Evolutionary conservation across 2,113 vertebrate genomes (phyloP).

Genomic region (Grantiella picta): DNA sequence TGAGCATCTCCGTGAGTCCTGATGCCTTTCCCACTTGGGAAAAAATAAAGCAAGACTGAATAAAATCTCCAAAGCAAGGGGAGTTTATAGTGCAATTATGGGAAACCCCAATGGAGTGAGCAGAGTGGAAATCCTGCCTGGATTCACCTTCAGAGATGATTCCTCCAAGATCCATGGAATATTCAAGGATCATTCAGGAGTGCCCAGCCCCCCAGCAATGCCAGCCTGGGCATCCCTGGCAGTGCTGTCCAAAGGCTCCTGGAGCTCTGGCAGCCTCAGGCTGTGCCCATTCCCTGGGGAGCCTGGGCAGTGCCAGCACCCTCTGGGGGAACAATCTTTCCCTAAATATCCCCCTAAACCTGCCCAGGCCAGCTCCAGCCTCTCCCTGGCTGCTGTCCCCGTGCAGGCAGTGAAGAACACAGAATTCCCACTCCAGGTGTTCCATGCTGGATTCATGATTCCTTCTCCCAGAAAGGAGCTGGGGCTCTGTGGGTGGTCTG

Average conservation of each 20-base stretch:
- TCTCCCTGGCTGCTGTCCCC: neutral
- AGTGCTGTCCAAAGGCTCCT: neutral
- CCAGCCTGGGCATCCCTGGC: neutral
- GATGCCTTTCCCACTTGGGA: neutral
- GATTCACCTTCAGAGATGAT: neutral
- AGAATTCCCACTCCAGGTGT: neutral
- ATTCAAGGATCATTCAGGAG: neutral
- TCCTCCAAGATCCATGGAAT: neutral
- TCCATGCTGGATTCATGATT: fast-evolving
- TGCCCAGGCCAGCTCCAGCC: neutral
- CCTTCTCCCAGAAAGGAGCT: neutral
- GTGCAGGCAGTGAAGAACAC: neutral
- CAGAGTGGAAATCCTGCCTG: neutral
- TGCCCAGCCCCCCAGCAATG: neutral
- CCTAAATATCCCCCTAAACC: fast-evolving
- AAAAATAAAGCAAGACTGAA: no score
- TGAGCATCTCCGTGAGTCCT: neutral
- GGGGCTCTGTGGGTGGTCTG: constrained; percentile 23
- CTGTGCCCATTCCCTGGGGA: neutral
- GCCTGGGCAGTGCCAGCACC: neutral
- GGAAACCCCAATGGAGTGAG: neutral
- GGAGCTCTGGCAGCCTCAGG: neutral
- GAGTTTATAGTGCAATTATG: neutral
- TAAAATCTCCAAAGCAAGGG: neutral
- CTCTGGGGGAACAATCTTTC: neutral